Conservation (phyloP, 1,140 invertebrate genomes). For the Megathymus violae region DNA sequence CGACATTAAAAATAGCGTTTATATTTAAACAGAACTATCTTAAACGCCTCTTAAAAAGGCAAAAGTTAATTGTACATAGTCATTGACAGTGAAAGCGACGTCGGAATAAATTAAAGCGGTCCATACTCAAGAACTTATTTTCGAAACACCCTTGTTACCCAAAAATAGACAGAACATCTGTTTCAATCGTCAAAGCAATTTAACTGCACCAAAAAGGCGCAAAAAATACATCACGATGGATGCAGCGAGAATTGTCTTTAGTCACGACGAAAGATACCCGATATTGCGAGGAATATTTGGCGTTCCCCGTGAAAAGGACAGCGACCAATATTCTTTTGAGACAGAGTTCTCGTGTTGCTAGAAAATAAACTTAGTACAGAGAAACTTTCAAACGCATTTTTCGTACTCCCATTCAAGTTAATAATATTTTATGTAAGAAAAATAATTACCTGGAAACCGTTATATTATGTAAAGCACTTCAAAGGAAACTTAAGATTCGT, state of each 20-base stretch:
- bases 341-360: background rate
- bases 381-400: too few relatives aligned
- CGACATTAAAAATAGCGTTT: too few relatives aligned
- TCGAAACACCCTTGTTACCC: slow-evolving; percentile 30
- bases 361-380: too few relatives aligned
- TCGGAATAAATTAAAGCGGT: slow-evolving; percentile 20
- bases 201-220: slow-evolving; percentile 26
- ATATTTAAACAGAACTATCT: background rate
- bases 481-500: too few relatives aligned
- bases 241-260: slow-evolving; percentile 21
- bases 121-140: slow-evolving; percentile 24
- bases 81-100: slow-evolving; percentile 16
- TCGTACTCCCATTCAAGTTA: too few relatives aligned
- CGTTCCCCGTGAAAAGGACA: background rate
- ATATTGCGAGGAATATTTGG: slow-evolving; percentile 22
- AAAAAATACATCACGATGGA: slow-evolving; percentile 11
- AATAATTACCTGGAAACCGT: too few relatives aligned
- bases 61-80: slow-evolving; percentile 24
- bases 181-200: slow-evolving; percentile 35
- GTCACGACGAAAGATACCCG: slow-evolving; percentile 21
- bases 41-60: slow-evolving; percentile 3
- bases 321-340: slow-evolving; percentile 1
- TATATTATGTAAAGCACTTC: too few relatives aligned
- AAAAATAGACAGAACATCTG: slow-evolving; percentile 28
- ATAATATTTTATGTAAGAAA: too few relatives aligned